These are phyloP conservation scores for Crematogaster levior DNA, from an alignment of 2,888 invertebrate species.

Conservation along the genomic window DNA sequence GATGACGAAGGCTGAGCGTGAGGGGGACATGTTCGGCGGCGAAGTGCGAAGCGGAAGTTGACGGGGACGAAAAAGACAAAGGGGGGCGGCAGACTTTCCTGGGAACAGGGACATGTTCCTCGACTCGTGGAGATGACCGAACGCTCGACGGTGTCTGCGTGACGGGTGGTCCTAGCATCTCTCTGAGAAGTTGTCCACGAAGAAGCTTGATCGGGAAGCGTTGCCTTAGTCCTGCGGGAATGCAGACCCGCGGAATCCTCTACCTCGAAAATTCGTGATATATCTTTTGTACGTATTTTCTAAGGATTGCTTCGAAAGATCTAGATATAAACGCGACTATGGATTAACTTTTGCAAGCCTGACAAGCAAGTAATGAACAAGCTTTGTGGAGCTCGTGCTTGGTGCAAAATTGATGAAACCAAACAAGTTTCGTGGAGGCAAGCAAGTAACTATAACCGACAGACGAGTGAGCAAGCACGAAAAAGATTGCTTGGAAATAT, in stretches of 20 bases:
- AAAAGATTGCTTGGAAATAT: not conserved
- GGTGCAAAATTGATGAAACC: not conserved
- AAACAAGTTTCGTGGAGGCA: not conserved
- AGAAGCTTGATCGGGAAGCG: slow-evolving; percentile 16
- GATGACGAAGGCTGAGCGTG: slow-evolving; percentile 44
- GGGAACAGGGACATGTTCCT: slow-evolving; percentile 43
- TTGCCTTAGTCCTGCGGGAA: slow-evolving; percentile 64
- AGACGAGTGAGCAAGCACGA: not conserved
- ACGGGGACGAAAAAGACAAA: slow-evolving; percentile 55
- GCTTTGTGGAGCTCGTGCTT: not conserved
- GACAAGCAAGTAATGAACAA: not conserved
- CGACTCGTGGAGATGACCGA: slow-evolving; percentile 33
- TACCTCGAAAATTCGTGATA: slow-evolving; percentile 72
- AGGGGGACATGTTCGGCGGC: slow-evolving; percentile 54
- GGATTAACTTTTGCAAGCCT: not conserved
- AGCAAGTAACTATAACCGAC: not conserved
- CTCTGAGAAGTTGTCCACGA: not conserved
- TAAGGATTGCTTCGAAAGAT: slow-evolving; percentile 42
- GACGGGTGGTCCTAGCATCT: not conserved
- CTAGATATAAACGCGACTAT: slow-evolving; percentile 7
- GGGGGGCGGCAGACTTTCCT: not conserved
- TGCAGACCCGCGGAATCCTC: slow-evolving; percentile 54
- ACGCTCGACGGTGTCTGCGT: slow-evolving; percentile 19
- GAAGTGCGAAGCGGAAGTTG: slow-evolving; percentile 63
- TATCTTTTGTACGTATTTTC: slow-evolving; percentile 72